Evolutionary conservation across 2,888 invertebrate genomes (phyloP).

Genomic region (Meta bourneti): DNA sequence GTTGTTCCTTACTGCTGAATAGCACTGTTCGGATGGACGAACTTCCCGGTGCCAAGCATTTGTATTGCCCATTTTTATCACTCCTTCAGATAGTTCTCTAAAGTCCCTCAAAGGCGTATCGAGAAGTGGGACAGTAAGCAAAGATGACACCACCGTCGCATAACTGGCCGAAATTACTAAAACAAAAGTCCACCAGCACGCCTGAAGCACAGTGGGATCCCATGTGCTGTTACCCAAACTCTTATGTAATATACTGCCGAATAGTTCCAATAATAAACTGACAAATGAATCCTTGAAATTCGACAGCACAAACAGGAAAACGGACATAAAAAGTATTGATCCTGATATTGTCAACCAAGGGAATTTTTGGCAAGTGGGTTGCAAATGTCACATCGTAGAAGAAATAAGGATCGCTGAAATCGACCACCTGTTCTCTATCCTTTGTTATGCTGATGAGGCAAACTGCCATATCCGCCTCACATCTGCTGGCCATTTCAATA

Average conservation of each 20-base stretch:
- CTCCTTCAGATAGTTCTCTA: not conserved
- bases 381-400: constrained; percentile 22
- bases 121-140: not conserved
- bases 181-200: not conserved
- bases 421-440: not conserved
- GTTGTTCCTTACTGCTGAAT: too few relatives aligned
- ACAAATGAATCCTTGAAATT: not conserved
- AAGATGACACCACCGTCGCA: not conserved
- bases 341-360: not conserved
- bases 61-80: not conserved
- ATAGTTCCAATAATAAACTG: not conserved
- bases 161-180: not conserved
- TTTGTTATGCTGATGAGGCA: not conserved
- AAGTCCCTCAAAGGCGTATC: not conserved
- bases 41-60: not conserved
- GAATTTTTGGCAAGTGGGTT: not conserved
- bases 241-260: not conserved
- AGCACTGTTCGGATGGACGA: not conserved
- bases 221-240: not conserved
- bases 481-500: not conserved
- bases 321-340: not conserved
- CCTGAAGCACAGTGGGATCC: not conserved
- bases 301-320: not conserved
- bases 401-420: constrained; percentile 7
- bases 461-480: constrained; percentile 1